These are phyloP conservation scores for Anadara kagoshimensis DNA, from an alignment of 1,140 invertebrate species.

Conservation along the genomic window DNA sequence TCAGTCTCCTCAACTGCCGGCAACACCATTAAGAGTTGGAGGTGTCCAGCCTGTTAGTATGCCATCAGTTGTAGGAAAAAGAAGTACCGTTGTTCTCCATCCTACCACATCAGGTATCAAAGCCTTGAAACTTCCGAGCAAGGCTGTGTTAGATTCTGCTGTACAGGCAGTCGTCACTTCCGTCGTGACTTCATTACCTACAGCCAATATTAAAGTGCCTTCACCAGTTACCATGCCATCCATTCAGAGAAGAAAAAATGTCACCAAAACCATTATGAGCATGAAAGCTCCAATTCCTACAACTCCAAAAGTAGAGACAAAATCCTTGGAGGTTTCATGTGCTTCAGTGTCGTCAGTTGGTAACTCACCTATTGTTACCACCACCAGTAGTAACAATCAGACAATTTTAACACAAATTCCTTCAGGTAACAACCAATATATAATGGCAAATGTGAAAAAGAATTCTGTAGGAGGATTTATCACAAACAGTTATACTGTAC, in stretches of 20 bases:
- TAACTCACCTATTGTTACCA: no score
- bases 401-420: background rate
- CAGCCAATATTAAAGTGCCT: constrained; percentile 61
- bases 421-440: no score
- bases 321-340: background rate
- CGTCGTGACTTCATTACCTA: constrained; percentile 49
- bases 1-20: constrained; percentile 1
- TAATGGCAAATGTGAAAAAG: no score
- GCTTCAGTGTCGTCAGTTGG: no score
- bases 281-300: constrained; percentile 60
- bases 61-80: no score
- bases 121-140: constrained; percentile 36
- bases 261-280: constrained; percentile 54
- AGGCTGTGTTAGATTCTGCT: constrained; percentile 43
- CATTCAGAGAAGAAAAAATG: constrained; percentile 52
- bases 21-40: no score
- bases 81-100: constrained; percentile 31
- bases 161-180: constrained; percentile 36
- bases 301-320: constrained; percentile 30
- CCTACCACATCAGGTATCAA: constrained; percentile 31
- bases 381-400: no score
- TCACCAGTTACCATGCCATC: constrained; percentile 57
- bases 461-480: constrained; percentile 25
- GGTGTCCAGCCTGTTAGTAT: no score
- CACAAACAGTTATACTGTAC: no score